Evolutionary conservation across 2,888 invertebrate species (phyloP).

Genomic region (Diarsia brunnea): DNA sequence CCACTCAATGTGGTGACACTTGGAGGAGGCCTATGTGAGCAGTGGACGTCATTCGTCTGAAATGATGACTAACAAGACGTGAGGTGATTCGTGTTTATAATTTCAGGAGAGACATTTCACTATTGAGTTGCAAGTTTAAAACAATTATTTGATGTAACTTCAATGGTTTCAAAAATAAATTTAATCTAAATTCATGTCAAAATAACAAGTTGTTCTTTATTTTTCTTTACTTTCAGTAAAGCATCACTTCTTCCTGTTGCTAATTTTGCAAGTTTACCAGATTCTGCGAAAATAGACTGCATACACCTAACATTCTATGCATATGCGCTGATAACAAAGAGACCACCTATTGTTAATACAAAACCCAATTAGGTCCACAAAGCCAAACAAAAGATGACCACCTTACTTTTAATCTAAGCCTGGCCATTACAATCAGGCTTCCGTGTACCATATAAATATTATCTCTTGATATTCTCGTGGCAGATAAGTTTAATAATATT

Average conservation of each 20-base stretch:
- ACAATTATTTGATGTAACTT: not conserved
- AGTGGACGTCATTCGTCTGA: too few relatives aligned
- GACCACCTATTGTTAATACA: slow-evolving; percentile 15
- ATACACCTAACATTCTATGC: not conserved
- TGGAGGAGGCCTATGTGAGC: too few relatives aligned
- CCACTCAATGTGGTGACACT: too few relatives aligned
- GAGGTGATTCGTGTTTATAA: not conserved
- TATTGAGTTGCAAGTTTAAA: not conserved
- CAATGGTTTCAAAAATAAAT: not conserved
- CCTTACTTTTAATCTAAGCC: slow-evolving; percentile 39
- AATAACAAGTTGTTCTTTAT: not conserved
- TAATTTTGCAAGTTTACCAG: not conserved
- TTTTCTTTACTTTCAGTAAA: not conserved
- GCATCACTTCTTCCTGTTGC: not conserved
- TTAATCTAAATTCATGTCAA: not conserved
- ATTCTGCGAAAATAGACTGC: not conserved
- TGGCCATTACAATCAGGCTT: slow-evolving; percentile 54
- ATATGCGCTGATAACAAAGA: slow-evolving; percentile 10
- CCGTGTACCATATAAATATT: slow-evolving; percentile 66
- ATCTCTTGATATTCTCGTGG: slow-evolving; percentile 61
- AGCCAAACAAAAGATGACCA: slow-evolving; percentile 23
- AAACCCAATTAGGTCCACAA: slow-evolving; percentile 24
- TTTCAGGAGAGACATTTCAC: not conserved
- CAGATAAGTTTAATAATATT: slow-evolving; percentile 75
- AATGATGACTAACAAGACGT: not conserved